Percentiles rank a stretch among this genome's conserved stretches.
Evolutionary conservation across 2,113 vertebrate species (phyloP).

Genomic region (Aythya baeri): DNA sequence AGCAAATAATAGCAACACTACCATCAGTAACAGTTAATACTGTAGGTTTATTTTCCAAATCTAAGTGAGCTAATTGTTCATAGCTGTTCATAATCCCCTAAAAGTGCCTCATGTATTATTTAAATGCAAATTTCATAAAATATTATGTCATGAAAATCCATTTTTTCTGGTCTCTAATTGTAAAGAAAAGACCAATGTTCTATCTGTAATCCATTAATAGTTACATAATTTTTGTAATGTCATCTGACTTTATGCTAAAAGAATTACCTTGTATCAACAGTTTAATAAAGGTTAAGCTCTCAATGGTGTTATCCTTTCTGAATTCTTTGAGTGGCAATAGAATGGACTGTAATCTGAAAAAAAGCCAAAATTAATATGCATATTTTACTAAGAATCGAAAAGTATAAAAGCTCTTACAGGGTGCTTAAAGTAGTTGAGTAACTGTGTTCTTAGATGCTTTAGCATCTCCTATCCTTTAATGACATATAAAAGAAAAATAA

Average conservation of each 20-base stretch:
- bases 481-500: not conserved
- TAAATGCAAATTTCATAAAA: slow-evolving; percentile 27
- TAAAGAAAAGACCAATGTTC: not conserved
- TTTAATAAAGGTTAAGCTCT: slow-evolving; percentile 47
- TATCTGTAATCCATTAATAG: not conserved
- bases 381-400: not conserved
- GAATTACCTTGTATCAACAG: not conserved
- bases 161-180: slow-evolving; percentile 3
- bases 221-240: not conserved
- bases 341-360: not conserved
- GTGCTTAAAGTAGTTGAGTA: not conserved
- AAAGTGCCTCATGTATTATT: slow-evolving; percentile 20
- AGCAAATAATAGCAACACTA: not conserved
- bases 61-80: not conserved
- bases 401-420: not conserved
- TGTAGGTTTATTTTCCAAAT: not conserved
- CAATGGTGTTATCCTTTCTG: not conserved
- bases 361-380: not conserved
- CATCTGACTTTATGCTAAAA: not conserved
- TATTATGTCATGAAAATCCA: not conserved
- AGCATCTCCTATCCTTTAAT: not conserved
- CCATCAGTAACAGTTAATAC: not conserved
- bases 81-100: slow-evolving; percentile 17
- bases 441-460: not conserved
- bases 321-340: slow-evolving; percentile 3